Evolutionary conservation across 2,797 vertebrate genomes (phyloP).

Genomic region (Galagoides demidoff): DNA sequence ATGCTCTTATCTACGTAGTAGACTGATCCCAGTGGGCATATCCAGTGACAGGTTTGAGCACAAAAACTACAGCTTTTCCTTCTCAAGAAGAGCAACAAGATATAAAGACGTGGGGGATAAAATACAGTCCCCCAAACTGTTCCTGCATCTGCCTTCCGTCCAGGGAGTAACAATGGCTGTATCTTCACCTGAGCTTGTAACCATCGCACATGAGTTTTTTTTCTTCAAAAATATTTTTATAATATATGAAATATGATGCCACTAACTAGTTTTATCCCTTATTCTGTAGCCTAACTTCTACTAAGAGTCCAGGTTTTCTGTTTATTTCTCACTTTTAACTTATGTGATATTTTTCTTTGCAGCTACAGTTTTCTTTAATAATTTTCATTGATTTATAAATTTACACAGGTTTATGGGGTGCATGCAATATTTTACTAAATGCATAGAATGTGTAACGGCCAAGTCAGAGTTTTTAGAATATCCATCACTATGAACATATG

Average conservation of each 20-base stretch:
- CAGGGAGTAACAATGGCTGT: neutral
- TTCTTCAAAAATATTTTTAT: neutral
- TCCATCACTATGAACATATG: neutral
- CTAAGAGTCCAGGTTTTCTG: neutral
- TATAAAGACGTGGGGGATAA: neutral
- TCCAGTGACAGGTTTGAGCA: neutral
- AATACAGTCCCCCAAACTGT: neutral
- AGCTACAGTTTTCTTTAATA: neutral
- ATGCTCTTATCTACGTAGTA: neutral
- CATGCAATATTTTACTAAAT: neutral
- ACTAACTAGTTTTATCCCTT: neutral
- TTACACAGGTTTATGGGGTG: neutral
- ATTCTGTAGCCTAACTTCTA: neutral
- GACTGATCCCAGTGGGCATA: neutral
- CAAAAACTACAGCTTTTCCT: neutral
- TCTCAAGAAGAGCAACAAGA: neutral
- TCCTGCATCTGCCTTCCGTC: neutral
- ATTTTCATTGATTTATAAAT: neutral
- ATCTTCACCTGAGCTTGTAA: neutral
- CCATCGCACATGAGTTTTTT: neutral
- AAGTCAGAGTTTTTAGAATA: neutral
- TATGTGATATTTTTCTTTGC: neutral
- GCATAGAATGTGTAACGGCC: neutral
- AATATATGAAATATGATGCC: neutral
- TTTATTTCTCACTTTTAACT: neutral